These are phyloP conservation scores for Ormia ochracea DNA, from an alignment of 2,888 invertebrate genomes.

Conservation along the genomic window DNA sequence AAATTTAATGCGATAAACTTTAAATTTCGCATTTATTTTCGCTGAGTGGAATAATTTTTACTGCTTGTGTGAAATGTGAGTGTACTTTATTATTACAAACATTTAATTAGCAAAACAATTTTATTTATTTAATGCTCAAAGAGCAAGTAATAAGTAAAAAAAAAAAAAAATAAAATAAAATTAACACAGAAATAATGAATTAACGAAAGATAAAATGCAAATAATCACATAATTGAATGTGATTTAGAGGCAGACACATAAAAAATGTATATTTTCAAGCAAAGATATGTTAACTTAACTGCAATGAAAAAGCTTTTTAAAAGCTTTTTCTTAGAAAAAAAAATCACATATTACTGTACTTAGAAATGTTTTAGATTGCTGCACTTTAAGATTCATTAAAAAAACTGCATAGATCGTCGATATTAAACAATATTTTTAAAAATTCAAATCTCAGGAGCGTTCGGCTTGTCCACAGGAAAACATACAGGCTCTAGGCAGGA, in stretches of 20 bases:
- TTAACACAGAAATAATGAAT: not conserved
- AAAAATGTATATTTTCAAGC: not conserved
- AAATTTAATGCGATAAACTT: not conserved
- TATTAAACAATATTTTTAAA: no score
- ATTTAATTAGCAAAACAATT: not conserved
- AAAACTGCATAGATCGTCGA: no score
- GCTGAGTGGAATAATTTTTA: not conserved
- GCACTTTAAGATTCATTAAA: no score
- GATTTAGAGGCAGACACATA: conserved; percentile 17
- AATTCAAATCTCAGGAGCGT: no score
- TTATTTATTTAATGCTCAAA: not conserved
- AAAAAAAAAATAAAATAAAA: not conserved
- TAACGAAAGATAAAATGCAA: not conserved
- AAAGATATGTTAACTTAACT: not conserved
- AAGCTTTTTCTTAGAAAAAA: no score
- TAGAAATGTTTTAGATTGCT: no score
- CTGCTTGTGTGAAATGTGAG: not conserved
- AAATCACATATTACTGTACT: no score
- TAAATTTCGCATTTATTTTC: not conserved
- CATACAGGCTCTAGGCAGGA: no score
- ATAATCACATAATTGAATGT: conserved; percentile 37
- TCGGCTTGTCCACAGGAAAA: no score
- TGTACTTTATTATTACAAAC: not conserved
- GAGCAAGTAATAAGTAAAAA: not conserved
- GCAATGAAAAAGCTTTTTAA: no score